Conservation (phyloP, 2,797 vertebrate species). For the Furcifer pardalis region DNA sequence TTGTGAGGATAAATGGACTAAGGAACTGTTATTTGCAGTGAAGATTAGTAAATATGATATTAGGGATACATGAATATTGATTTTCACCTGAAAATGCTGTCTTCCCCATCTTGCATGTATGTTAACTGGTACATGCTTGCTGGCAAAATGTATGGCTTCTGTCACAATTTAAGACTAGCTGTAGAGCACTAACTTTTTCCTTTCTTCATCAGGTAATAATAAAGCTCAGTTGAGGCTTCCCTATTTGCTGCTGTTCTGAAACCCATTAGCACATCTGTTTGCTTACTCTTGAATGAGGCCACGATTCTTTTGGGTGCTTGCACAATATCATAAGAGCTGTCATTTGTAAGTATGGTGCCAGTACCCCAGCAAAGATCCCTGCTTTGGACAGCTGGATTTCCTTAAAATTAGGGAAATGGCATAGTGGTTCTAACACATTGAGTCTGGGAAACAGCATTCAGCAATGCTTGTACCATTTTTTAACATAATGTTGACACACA, state of each 20-base stretch:
- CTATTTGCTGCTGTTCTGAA: conserved; percentile 39
- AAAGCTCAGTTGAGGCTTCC: conserved; percentile 40
- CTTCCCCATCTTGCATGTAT: not conserved
- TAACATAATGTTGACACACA: not conserved
- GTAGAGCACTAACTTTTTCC: conserved; percentile 27
- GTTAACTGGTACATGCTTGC: not conserved
- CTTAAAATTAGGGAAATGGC: not conserved
- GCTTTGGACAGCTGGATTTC: not conserved
- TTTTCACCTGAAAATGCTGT: not conserved
- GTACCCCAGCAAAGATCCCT: no score
- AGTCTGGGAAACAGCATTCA: not conserved
- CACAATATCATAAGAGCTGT: no score
- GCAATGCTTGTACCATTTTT: not conserved
- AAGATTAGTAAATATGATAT: not conserved
- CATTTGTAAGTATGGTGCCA: no score
- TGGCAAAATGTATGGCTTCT: not conserved
- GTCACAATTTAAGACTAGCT: conserved; percentile 34
- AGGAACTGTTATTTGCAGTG: not conserved
- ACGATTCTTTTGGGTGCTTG: no score
- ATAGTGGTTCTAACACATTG: not conserved
- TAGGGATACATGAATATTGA: not conserved
- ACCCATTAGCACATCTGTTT: not conserved
- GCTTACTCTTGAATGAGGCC: not conserved
- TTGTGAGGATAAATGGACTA: not conserved
- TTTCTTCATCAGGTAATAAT: conserved; percentile 4